Evolutionary conservation across 2,113 vertebrate genomes (phyloP).

Genomic region (Tichodroma muraria): DNA sequence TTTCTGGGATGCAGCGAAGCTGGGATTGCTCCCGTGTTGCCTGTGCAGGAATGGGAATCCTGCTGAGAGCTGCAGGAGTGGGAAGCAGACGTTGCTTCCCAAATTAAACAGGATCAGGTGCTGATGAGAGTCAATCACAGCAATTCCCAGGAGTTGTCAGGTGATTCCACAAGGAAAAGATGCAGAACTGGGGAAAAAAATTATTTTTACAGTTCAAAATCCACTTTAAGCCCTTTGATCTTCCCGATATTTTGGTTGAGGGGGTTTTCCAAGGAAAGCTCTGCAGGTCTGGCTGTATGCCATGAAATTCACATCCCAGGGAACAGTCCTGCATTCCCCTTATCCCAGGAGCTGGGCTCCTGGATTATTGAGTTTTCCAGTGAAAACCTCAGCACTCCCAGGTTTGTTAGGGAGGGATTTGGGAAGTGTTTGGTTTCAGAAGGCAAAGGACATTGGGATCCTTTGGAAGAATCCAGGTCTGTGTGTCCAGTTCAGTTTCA

Average conservation of each 20-base stretch:
- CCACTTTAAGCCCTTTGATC: neutral
- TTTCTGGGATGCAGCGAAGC: neutral
- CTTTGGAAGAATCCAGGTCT: neutral
- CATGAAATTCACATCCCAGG: neutral
- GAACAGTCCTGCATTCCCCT: neutral
- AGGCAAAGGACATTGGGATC: neutral
- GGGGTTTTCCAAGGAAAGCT: neutral
- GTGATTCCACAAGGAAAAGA: neutral
- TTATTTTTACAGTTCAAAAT: neutral
- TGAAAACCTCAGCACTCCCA: neutral
- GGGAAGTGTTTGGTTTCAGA: neutral
- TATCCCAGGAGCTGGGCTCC: neutral
- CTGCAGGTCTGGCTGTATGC: neutral
- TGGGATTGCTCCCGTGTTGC: neutral
- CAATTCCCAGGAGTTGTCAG: neutral
- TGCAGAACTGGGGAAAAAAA: too few relatives aligned
- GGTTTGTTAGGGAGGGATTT: neutral
- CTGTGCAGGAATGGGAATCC: neutral
- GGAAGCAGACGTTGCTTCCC: neutral
- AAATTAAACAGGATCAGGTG: neutral
- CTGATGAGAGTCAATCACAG: neutral
- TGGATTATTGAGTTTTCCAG: neutral
- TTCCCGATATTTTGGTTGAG: neutral
- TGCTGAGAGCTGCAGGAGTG: neutral
- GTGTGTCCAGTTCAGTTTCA: neutral